Conservation (phyloP, 2,888 invertebrate genomes). For the Eudasyphora cyanicolor region DNA sequence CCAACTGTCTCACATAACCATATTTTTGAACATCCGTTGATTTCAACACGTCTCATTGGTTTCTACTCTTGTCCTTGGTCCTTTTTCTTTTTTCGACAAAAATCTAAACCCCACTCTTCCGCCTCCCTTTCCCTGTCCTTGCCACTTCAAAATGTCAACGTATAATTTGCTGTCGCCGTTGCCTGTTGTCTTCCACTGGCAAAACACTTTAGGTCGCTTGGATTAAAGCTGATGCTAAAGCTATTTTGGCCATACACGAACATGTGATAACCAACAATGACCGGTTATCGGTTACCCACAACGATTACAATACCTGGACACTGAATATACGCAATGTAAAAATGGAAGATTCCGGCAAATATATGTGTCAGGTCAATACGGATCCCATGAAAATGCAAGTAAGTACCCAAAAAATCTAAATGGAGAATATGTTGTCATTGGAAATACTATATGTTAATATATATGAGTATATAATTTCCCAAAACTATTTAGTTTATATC, state of each 20-base stretch:
- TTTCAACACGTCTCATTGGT: constrained; percentile 31
- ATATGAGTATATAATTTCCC: not conserved
- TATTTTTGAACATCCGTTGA: constrained; percentile 49
- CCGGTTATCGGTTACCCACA: constrained; percentile 92
- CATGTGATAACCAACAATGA: constrained; percentile 96
- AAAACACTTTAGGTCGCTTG: constrained; percentile 88
- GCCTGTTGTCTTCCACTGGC: constrained; percentile 42
- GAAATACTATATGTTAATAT: not conserved
- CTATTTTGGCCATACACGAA: constrained; percentile 95
- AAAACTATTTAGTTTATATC: too few species aligned
- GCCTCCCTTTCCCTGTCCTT: constrained; percentile 20
- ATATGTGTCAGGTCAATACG: constrained; percentile 97
- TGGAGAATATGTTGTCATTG: too few species aligned
- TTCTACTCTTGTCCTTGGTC: not conserved
- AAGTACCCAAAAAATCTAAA: constrained; percentile 71
- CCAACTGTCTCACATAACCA: not conserved
- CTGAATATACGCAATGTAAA: constrained; percentile 92
- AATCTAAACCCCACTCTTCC: constrained; percentile 34
- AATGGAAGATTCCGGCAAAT: constrained; percentile 92
- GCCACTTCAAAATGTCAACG: constrained; percentile 13
- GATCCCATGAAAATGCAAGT: constrained; percentile 97
- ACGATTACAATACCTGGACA: constrained; percentile 96
- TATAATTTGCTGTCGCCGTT: constrained; percentile 28
- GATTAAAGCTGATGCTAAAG: constrained; percentile 97
- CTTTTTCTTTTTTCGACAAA: not conserved